Evolutionary conservation across 2,113 vertebrate species (phyloP).

Genomic region (Murina feae): DNA sequence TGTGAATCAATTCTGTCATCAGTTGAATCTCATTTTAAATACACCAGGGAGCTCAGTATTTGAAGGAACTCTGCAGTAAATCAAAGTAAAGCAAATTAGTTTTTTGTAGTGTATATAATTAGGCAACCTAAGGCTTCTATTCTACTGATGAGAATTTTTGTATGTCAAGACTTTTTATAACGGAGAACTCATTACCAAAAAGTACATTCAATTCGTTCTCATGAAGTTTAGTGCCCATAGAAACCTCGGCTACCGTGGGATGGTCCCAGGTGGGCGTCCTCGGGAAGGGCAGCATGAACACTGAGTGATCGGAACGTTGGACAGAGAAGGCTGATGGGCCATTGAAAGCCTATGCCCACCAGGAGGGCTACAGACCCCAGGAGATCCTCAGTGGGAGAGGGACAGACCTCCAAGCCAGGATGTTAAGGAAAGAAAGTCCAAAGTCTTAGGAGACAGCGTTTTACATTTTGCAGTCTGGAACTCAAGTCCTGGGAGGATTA

Average conservation of each 20-base stretch:
- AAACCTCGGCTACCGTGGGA: not conserved
- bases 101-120: not conserved
- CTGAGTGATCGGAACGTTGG: not conserved
- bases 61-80: not conserved
- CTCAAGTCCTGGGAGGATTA: not conserved
- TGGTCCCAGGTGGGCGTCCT: not conserved
- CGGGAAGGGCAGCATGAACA: not conserved
- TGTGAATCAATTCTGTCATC: conserved; percentile 19
- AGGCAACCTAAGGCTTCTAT: not conserved
- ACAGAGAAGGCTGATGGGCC: not conserved
- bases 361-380: not conserved
- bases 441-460: not conserved
- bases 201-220: not conserved
- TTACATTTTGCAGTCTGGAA: not conserved
- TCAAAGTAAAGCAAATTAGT: conserved; percentile 18
- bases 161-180: not conserved
- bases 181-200: not conserved
- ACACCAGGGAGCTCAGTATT: not conserved
- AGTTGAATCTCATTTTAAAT: conserved; percentile 33
- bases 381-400: not conserved
- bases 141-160: not conserved
- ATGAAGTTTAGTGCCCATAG: not conserved
- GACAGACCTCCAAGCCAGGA: not conserved
- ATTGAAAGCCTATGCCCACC: not conserved
- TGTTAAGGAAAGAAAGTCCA: not conserved